These are phyloP conservation scores for Ahaetulla prasina DNA, from an alignment of 2,113 vertebrate species.

Conservation along the genomic window DNA sequence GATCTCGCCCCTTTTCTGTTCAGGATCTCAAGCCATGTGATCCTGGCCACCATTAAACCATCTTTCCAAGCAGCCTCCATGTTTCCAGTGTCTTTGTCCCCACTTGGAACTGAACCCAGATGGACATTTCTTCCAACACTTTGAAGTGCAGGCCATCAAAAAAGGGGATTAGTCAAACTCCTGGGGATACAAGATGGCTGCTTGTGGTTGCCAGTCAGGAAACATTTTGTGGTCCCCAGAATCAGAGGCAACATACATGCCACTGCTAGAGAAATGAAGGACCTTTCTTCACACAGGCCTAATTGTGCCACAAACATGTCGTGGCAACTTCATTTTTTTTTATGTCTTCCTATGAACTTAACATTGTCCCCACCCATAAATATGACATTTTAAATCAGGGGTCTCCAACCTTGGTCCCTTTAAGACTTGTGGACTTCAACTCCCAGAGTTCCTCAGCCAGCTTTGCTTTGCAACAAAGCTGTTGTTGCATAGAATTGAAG, in stretches of 20 bases:
- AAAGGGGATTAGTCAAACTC: background rate
- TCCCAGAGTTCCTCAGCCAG: too few species aligned
- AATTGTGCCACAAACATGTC: background rate
- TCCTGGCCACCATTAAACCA: too few species aligned
- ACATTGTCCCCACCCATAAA: background rate
- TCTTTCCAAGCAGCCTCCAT: too few species aligned
- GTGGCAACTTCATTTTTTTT: background rate
- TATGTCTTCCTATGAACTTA: background rate
- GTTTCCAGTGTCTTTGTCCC: too few species aligned
- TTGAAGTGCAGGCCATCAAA: background rate
- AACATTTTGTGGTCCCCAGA: background rate
- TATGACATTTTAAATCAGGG: background rate
- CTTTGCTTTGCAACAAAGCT: too few species aligned
- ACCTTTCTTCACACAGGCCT: background rate
- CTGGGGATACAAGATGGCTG: background rate
- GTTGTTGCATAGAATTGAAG: too few species aligned
- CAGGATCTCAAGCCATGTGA: too few species aligned
- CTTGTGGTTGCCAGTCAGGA: background rate
- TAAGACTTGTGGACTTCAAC: too few species aligned
- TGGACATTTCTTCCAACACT: too few species aligned
- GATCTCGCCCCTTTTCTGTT: too few species aligned
- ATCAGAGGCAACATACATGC: background rate
- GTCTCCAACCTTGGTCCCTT: too few species aligned
- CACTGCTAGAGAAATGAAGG: background rate
- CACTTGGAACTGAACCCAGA: too few species aligned